phyloP scores from a whole-genome alignment of 2,888 invertebrate genomes.

The Dicranocentrus wangi region DNA sequence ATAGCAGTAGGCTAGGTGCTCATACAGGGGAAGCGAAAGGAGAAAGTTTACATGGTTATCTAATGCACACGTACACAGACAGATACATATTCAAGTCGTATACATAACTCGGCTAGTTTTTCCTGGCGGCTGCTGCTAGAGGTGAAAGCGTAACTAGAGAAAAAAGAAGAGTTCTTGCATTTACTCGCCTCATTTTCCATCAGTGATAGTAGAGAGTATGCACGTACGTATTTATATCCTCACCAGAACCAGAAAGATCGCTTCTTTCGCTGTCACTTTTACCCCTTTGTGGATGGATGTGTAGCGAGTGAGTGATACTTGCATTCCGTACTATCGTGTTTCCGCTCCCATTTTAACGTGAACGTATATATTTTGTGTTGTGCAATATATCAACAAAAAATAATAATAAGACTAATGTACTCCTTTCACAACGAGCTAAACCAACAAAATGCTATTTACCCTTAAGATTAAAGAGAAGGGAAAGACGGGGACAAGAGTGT shows the following conservation, averaged over 20 bases:
- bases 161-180: background rate
- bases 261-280: no score
- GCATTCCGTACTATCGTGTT: no score
- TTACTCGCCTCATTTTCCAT: background rate
- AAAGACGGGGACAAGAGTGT: no score
- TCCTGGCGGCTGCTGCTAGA: background rate
- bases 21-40: background rate
- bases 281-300: constrained; percentile 4
- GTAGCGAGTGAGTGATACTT: no score
- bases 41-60: background rate
- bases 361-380: no score
- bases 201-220: background rate
- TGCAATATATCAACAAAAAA: background rate
- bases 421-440: background rate
- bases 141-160: constrained; percentile 11
- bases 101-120: background rate
- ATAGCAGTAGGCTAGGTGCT: no score
- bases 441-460: no score
- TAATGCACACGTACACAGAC: background rate
- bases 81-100: background rate
- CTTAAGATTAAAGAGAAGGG: no score
- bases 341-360: no score
- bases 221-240: constrained; percentile 10
- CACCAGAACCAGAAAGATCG: no score
- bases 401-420: background rate